Evolutionary conservation across 1,140 invertebrate species (phyloP).

Genomic region (Stenopsyche tienmushanensis): DNA sequence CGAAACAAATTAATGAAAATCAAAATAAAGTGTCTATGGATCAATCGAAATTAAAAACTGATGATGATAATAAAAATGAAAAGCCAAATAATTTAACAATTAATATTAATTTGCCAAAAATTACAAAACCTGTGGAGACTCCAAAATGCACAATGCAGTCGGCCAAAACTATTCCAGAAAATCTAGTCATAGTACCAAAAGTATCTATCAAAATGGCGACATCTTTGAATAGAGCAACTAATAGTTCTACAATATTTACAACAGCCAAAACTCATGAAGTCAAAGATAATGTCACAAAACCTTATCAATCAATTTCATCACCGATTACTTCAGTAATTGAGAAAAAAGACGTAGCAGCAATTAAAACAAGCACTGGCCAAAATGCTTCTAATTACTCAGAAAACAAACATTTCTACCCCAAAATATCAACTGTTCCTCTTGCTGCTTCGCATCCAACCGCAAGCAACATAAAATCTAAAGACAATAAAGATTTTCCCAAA

Average conservation of each 20-base stretch:
- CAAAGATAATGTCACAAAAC: conserved; percentile 29
- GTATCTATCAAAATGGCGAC: not conserved
- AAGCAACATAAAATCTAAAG: not conserved
- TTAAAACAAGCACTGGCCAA: conserved; percentile 12
- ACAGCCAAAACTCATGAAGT: conserved; percentile 32
- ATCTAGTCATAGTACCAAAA: not conserved
- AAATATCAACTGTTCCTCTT: not conserved
- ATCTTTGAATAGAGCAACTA: conserved; percentile 12
- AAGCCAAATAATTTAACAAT: not conserved
- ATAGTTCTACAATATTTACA: conserved; percentile 37
- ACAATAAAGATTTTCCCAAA: not conserved
- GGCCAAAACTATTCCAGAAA: not conserved
- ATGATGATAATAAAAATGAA: not conserved
- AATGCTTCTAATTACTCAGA: conserved; percentile 14
- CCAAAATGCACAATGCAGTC: no score
- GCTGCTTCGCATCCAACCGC: not conserved
- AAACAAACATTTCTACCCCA: conserved; percentile 17
- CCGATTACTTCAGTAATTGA: conserved; percentile 34
- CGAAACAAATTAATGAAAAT: not conserved
- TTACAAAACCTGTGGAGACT: not conserved
- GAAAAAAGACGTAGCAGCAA: conserved; percentile 19
- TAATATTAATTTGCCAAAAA: not conserved
- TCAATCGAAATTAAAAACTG: not conserved
- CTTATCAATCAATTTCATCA: conserved; percentile 37
- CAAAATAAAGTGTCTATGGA: not conserved